These are phyloP conservation scores for Caenorhabditis plicata DNA, from an alignment of 2,888 invertebrate species.

Conservation along the genomic window DNA sequence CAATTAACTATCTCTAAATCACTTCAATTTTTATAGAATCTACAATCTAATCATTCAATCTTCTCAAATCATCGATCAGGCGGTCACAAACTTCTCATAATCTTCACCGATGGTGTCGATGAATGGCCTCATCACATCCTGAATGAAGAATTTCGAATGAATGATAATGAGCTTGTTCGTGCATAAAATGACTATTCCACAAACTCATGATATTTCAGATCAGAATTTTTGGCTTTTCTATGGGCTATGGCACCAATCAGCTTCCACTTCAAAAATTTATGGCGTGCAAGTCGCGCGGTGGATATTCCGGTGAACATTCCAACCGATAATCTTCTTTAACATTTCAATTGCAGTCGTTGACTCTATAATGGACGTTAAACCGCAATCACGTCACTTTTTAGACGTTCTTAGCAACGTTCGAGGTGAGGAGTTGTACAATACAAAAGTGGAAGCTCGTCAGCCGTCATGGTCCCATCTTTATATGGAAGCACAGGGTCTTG, in stretches of 20 bases:
- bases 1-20: too few species aligned
- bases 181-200: not conserved
- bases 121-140: constrained; percentile 70
- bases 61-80: constrained; percentile 62
- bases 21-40: constrained; percentile 22
- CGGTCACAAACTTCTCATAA: constrained; percentile 70
- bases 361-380: constrained; percentile 60
- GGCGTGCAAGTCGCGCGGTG: constrained; percentile 47
- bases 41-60: constrained; percentile 31
- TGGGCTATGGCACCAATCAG: constrained; percentile 59
- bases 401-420: constrained; percentile 38
- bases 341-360: constrained; percentile 39
- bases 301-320: constrained; percentile 23
- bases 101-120: constrained; percentile 71
- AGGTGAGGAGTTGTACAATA: constrained; percentile 18
- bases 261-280: constrained; percentile 51
- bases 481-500: constrained; percentile 60
- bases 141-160: constrained; percentile 58
- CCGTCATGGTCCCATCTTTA: constrained; percentile 56
- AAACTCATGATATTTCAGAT: constrained; percentile 30
- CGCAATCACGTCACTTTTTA: constrained; percentile 54
- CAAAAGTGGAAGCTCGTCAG: constrained; percentile 38
- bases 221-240: constrained; percentile 59
- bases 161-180: constrained; percentile 27
- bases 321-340: not conserved